Evolutionary conservation across 1,140 invertebrate genomes (phyloP).

Genomic region (Bombus superbus): DNA sequence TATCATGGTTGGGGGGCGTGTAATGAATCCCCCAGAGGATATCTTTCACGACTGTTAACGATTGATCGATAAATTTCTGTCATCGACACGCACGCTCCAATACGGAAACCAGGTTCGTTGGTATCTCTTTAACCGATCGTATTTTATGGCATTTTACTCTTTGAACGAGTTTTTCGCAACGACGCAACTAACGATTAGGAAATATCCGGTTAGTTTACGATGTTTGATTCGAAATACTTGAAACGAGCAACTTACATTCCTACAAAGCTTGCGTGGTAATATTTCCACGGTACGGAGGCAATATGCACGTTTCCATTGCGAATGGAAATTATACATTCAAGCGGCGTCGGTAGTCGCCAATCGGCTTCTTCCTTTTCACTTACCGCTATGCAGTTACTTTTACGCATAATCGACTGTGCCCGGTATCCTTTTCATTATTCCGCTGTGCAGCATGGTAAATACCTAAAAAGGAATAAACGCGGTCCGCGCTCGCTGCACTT

Average conservation of each 20-base stretch:
- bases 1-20: constrained; percentile 39
- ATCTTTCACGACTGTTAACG: constrained; percentile 38
- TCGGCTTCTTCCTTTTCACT: constrained; percentile 41
- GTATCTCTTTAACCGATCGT: too few species aligned
- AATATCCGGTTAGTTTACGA: background rate
- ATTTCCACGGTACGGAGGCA: background rate
- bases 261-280: background rate
- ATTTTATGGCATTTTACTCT: background rate
- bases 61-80: constrained; percentile 46
- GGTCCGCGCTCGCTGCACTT: background rate
- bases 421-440: constrained; percentile 45
- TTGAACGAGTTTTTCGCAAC: background rate
- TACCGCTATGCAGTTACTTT: constrained; percentile 37
- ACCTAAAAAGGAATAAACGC: constrained; percentile 42
- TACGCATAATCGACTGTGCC: constrained; percentile 34
- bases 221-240: background rate
- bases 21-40: constrained; percentile 16
- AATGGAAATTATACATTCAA: constrained; percentile 26
- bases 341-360: constrained; percentile 9
- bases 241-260: background rate
- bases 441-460: constrained; percentile 8
- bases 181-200: background rate
- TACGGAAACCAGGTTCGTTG: background rate
- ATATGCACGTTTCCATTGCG: background rate
- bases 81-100: background rate